Conservation (phyloP, 23 tunicate genomes). For the Clavelina lepadiformis region DNA sequence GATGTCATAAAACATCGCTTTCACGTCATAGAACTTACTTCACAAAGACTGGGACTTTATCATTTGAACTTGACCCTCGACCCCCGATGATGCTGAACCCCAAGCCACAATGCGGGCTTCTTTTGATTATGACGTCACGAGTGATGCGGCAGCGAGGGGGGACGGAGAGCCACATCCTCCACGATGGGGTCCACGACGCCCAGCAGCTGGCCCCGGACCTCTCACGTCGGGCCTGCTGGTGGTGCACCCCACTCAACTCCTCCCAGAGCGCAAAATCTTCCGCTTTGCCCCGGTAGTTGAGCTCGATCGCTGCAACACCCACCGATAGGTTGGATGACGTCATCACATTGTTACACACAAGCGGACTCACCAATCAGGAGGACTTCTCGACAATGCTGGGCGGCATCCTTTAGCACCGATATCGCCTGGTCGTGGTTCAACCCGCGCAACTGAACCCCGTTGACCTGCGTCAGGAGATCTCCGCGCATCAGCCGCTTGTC, state of each 20-base stretch:
- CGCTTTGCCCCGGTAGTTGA: constrained; percentile 49
- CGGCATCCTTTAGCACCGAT: constrained; percentile 52
- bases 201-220: constrained; percentile 14
- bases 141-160: constrained; percentile 38
- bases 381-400: constrained; percentile 58
- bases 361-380: constrained; percentile 23
- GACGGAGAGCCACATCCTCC: constrained; percentile 93
- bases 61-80: background rate
- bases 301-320: constrained; percentile 39
- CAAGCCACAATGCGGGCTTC: constrained; percentile 20
- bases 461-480: constrained; percentile 62
- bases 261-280: constrained; percentile 84
- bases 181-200: constrained; percentile 82
- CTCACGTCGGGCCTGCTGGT: constrained; percentile 35
- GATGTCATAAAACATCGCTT: constrained; percentile 1
- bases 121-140: constrained; percentile 33
- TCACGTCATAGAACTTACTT: constrained; percentile 39
- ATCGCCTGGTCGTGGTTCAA: constrained; percentile 63
- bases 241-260: constrained; percentile 70
- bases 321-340: no score
- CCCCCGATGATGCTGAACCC: constrained; percentile 82
- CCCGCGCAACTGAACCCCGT: constrained; percentile 50
- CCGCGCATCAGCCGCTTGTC: constrained; percentile 79
- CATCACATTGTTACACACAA: no score
- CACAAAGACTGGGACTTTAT: constrained; percentile 16